A percentile compares a stretch with the other conserved stretches of the same genome.
phyloP scores from a whole-genome alignment of 2,797 vertebrate genomes.

The Gallinago nigripennis region DNA sequence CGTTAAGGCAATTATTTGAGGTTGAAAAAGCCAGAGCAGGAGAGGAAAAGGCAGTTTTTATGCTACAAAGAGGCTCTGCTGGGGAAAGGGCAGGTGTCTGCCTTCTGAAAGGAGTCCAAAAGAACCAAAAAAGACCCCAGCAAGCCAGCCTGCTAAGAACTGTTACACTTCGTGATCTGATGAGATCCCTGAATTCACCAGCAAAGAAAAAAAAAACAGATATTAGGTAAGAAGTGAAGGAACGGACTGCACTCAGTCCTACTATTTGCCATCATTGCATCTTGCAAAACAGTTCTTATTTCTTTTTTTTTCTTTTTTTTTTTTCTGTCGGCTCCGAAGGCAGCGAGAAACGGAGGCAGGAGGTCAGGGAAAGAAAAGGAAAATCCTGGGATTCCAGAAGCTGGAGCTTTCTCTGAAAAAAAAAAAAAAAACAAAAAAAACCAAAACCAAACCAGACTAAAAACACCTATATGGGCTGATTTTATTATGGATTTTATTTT shows the following conservation, averaged over 20 bases:
- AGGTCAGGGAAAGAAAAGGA: neutral
- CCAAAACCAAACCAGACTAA: too few species aligned
- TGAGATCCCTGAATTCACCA: neutral
- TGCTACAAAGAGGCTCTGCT: neutral
- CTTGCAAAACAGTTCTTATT: too few species aligned
- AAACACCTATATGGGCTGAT: neutral
- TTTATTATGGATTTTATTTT: neutral
- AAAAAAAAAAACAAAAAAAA: neutral
- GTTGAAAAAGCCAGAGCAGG: neutral
- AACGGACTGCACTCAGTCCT: too few species aligned
- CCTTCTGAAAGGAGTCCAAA: neutral
- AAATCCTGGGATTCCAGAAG: neutral
- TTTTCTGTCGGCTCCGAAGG: neutral
- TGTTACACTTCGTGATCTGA: neutral
- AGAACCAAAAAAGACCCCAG: neutral
- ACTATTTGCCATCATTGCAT: neutral
- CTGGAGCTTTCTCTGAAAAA: neutral
- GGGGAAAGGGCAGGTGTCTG: neutral
- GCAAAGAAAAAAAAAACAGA: too few species aligned
- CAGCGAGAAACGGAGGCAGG: neutral
- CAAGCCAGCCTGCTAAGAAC: neutral
- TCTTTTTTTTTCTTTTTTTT: neutral
- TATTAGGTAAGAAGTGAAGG: fast-evolving
- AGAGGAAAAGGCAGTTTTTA: fast-evolving
- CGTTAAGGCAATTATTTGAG: too few species aligned